phyloP scores from a whole-genome alignment of 2,888 invertebrate genomes.

The Cataglyphis albicans region DNA sequence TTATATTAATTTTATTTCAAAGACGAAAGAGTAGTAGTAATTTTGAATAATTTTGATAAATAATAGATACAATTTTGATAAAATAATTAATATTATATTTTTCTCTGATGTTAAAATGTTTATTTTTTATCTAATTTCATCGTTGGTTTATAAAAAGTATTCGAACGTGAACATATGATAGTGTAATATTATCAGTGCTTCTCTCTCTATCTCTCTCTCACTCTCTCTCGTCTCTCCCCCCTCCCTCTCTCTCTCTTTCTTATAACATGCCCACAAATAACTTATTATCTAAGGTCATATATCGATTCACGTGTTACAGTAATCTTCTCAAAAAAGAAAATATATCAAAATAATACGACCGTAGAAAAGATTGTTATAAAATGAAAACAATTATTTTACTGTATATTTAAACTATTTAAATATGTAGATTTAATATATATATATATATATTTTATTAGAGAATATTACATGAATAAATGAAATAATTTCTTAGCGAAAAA shows the following conservation, averaged over 20 bases:
- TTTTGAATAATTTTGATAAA: neutral
- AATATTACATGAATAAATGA: no score
- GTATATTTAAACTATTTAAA: no score
- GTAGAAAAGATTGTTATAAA: neutral
- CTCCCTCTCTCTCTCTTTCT: neutral
- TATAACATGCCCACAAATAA: conserved; percentile 11
- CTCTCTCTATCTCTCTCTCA: neutral
- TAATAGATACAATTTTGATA: conserved; percentile 1
- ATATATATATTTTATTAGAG: no score
- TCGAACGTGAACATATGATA: neutral
- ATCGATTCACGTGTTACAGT: conserved; percentile 16
- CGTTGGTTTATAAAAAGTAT: conserved; percentile 37
- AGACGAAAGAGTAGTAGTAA: neutral
- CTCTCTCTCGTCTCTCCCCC: neutral
- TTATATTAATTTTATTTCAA: neutral
- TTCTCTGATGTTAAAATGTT: neutral
- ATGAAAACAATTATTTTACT: no score
- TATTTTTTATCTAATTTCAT: conserved; percentile 53
- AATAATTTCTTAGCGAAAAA: neutral
- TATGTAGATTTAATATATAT: no score
- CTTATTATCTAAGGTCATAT: conserved; percentile 55
- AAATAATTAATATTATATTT: neutral
- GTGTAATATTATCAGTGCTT: conserved; percentile 9
- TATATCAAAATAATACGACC: conserved; percentile 12
- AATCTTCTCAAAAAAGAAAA: conserved; percentile 16